Evolutionary conservation across 2,888 invertebrate genomes (phyloP), one percentile per base, ranked within the genome.

Genomic region (Chirona hameri): DNA sequence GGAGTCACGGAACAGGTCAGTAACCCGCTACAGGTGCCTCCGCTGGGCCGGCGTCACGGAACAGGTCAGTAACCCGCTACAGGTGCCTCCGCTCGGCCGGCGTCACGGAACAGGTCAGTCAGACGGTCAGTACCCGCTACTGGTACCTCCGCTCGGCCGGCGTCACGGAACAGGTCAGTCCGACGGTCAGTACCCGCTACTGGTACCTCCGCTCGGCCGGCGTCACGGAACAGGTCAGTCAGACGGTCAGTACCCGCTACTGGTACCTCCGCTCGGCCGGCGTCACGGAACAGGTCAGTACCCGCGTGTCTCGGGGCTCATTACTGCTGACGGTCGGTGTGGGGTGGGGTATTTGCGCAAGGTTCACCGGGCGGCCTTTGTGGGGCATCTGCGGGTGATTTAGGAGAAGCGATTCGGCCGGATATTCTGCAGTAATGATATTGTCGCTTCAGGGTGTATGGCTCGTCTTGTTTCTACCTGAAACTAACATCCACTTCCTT

Each of bases 11-110:
- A 87, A 85, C 46, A 21, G 39, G 39, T 76, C 7, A 76, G 39
- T 57, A 48, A 48, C 48, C 48, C 48, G 96, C 0, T 94, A 96
- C 85, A 98, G 97, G 98, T 92, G 93, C 88, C 88, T 95, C 82
- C 90, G 91, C 86, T 91, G 92, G 27, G 91, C 92, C 85, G 92
- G 92, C 79, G 90, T 92, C 81, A 90, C 91, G 84, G 90, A 92
- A 86, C 27, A 83, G 39, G 81, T 82, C 81, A 21, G 4, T 46
- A 82, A n/a, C n/a, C n/a, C n/a, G 96, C 0, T 94, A 96, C 85
- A 98, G 97, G 98, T 92, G 93, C 88, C 88, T 95, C 82, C 90
- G 91, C 86, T 91, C 92, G 27, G 91, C 92, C 85, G 92, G 92
- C 79, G 90, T 92, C 81, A 90, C 91, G 84, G 90, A 92, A 86